These are phyloP conservation scores for Aurelia coerulea DNA, from an alignment of 30 jellyfish, hydroid and myxozoan genomes.

Conservation along the genomic window DNA sequence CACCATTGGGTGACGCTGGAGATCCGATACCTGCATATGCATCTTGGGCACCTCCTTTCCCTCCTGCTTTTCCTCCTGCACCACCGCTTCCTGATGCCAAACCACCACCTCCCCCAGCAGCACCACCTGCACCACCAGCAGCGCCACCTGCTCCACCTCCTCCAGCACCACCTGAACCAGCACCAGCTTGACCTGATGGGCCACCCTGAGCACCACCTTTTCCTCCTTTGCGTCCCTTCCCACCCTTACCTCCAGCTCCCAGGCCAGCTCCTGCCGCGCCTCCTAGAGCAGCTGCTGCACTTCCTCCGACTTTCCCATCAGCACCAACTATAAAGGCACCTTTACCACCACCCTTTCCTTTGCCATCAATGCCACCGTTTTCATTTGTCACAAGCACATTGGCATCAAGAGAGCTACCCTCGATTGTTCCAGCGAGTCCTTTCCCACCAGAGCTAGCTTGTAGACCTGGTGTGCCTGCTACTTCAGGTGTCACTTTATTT, in stretches of 20 bases:
- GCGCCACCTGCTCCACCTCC: constrained; percentile 10
- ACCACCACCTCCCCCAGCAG: constrained; percentile 38
- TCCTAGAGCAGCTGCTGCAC: constrained; percentile 34
- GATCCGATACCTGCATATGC: constrained; percentile 76
- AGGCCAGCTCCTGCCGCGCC: constrained; percentile 24
- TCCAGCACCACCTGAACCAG: constrained; percentile 55
- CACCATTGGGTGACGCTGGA: constrained; percentile 68
- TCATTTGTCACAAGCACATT: constrained; percentile 47
- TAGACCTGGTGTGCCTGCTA: constrained; percentile 59
- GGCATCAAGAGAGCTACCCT: constrained; percentile 70
- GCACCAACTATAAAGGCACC: constrained; percentile 60
- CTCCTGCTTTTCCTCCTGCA: constrained; percentile 63
- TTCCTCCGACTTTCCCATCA: constrained; percentile 67
- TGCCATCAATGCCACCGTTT: constrained; percentile 23
- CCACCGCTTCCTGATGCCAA: constrained; percentile 72
- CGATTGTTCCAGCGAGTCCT: constrained; percentile 75
- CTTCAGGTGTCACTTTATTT: constrained; percentile 49
- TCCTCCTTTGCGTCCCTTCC: constrained; percentile 41
- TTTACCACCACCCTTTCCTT: constrained; percentile 15
- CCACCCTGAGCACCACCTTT: constrained; percentile 43
- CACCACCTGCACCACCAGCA: constrained; percentile 9
- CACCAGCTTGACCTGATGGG: constrained; percentile 65
- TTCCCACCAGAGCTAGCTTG: constrained; percentile 56
- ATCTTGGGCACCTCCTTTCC: constrained; percentile 42
- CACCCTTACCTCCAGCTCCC: constrained; percentile 44